Conservation (phyloP, 2,888 invertebrate genomes). For the Andrena camellia region DNA sequence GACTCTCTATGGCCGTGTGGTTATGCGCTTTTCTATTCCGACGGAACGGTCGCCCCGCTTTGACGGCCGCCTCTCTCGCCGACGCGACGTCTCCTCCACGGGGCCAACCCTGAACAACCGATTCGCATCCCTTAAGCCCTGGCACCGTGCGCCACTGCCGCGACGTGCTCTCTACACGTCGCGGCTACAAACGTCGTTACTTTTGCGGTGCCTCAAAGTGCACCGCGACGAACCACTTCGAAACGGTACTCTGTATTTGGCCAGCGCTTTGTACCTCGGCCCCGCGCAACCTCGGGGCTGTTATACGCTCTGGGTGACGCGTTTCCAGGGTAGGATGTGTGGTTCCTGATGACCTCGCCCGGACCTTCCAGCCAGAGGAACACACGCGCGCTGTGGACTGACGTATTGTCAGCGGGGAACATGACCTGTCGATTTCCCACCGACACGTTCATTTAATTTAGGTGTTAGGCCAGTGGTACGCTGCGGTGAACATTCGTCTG, state of each 20-base stretch:
- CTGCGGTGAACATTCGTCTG: too few species aligned
- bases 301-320: background rate
- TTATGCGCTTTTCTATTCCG: conserved; percentile 80
- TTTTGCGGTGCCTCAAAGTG: conserved; percentile 52
- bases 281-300: background rate
- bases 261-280: conserved; percentile 27
- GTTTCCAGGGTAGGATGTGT: background rate
- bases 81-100: conserved; percentile 57
- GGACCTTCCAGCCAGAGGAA: background rate
- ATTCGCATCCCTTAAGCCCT: conserved; percentile 58
- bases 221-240: conserved; percentile 50
- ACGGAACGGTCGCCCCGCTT: conserved; percentile 74
- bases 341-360: background rate
- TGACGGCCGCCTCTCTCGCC: conserved; percentile 72
- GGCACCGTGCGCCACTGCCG: conserved; percentile 5
- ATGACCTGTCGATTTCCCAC: too few species aligned
- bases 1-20: conserved; percentile 67
- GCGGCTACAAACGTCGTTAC: conserved; percentile 43
- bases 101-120: conserved; percentile 63
- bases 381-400: too few species aligned
- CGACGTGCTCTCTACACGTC: background rate
- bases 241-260: conserved; percentile 21
- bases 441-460: too few species aligned
- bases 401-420: too few species aligned
- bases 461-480: too few species aligned